These are phyloP conservation scores for Drosophila kambysellisi DNA, from an alignment of 2,888 invertebrate species.

Conservation along the genomic window DNA sequence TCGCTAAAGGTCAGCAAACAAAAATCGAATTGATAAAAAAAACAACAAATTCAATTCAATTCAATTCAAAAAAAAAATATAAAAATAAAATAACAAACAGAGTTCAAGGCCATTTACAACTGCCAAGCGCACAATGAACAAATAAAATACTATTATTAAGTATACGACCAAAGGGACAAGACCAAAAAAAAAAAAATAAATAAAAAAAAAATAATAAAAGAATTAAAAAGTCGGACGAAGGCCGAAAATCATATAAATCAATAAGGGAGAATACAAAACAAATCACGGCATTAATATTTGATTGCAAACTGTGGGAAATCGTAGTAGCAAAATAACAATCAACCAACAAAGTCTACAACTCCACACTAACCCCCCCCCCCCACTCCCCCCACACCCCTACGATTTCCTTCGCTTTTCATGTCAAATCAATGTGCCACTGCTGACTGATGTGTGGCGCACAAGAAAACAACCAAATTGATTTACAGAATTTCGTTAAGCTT, in stretches of 20 bases:
- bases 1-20: slow-evolving; percentile 41
- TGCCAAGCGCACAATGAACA: slow-evolving; percentile 7
- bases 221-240: slow-evolving; percentile 28
- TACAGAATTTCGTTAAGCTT: slow-evolving; percentile 34
- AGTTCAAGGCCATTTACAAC: slow-evolving; percentile 60
- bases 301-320: slow-evolving; percentile 56
- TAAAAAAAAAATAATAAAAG: neutral
- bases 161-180: slow-evolving; percentile 5
- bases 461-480: slow-evolving; percentile 42
- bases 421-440: slow-evolving; percentile 1
- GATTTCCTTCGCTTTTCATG: no score
- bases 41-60: slow-evolving; percentile 7
- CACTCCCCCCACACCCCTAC: neutral
- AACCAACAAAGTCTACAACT: neutral
- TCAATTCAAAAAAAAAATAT: slow-evolving; percentile 1
- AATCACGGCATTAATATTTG: slow-evolving; percentile 55
- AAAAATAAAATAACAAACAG: slow-evolving; percentile 14
- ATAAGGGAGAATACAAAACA: slow-evolving; percentile 38
- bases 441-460: slow-evolving; percentile 20
- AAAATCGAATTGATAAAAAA: slow-evolving; percentile 21
- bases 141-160: slow-evolving; percentile 16
- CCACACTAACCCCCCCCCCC: neutral
- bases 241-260: slow-evolving; percentile 57
- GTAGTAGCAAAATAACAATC: slow-evolving; percentile 35
- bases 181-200: neutral